A percentile compares a stretch with the other conserved stretches of the same genome.
These are phyloP conservation scores for Atlantisia rogersi DNA, from an alignment of 2,113 vertebrate genomes.

Conservation along the genomic window DNA sequence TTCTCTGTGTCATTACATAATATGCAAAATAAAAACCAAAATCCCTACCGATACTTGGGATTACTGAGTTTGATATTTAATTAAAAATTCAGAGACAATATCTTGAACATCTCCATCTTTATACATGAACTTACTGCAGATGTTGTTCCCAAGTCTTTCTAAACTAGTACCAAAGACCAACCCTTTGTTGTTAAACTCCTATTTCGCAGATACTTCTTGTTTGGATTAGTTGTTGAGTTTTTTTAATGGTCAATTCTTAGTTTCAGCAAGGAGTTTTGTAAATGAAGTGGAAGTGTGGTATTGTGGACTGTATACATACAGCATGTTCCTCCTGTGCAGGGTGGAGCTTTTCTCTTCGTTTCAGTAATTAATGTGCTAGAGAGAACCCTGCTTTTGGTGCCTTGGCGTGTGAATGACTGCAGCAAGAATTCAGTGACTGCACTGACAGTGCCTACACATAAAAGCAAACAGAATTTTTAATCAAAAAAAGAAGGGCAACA, in stretches of 20 bases:
- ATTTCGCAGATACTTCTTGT: neutral
- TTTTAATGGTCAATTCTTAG: neutral
- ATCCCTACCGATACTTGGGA: neutral
- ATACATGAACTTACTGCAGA: neutral
- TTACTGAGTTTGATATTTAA: neutral
- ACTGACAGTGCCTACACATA: accelerated
- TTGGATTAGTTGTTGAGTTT: neutral
- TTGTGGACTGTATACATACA: accelerated
- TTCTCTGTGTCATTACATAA: neutral
- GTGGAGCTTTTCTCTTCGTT: neutral
- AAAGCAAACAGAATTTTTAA: neutral
- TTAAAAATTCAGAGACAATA: neutral
- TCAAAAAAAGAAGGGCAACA: neutral
- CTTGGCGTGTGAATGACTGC: accelerated
- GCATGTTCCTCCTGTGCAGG: accelerated
- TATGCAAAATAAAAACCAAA: neutral
- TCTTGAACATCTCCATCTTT: neutral
- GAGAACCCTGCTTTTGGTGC: neutral
- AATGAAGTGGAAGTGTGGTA: neutral
- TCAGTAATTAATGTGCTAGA: accelerated
- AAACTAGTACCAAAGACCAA: neutral
- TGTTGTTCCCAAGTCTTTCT: neutral
- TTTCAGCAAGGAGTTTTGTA: neutral
- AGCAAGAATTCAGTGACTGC: neutral
- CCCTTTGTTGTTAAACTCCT: neutral